Percentiles rank a stretch among this genome's conserved stretches.
These are phyloP conservation scores for Hydroisotoma schaefferi DNA, from an alignment of 2,888 invertebrate species.

Conservation along the genomic window DNA sequence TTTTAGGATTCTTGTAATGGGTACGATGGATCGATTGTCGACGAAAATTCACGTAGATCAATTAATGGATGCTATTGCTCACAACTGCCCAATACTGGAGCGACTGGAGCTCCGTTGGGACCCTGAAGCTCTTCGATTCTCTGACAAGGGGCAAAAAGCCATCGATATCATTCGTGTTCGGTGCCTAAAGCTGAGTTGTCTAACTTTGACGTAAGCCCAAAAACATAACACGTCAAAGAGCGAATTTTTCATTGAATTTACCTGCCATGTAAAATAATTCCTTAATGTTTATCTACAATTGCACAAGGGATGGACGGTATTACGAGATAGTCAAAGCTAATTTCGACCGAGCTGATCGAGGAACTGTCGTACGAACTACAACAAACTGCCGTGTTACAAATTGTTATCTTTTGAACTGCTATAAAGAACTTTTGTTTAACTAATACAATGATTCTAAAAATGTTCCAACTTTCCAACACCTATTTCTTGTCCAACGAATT, in stretches of 20 bases:
- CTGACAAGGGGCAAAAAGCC: slow-evolving; percentile 99
- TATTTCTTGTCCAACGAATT: background rate
- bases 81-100: slow-evolving; percentile 81
- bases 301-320: slow-evolving; percentile 88
- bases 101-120: slow-evolving; percentile 96
- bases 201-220: slow-evolving; percentile 86
- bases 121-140: slow-evolving; percentile 95
- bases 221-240: no score
- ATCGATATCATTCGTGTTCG: slow-evolving; percentile 95
- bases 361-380: slow-evolving; percentile 92
- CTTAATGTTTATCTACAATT: background rate
- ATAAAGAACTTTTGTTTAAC: slow-evolving; percentile 94
- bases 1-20: slow-evolving; percentile 91
- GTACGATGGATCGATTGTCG: slow-evolving; percentile 92
- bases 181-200: slow-evolving; percentile 85
- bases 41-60: slow-evolving; percentile 97
- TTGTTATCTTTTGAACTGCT: slow-evolving; percentile 86
- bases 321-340: slow-evolving; percentile 99
- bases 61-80: slow-evolving; percentile 94
- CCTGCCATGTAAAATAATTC: background rate
- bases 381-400: slow-evolving; percentile 94
- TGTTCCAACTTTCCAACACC: background rate
- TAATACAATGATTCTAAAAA: slow-evolving; percentile 53
- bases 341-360: slow-evolving; percentile 95
- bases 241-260: background rate